These are phyloP conservation scores for Aphaenogaster floridana DNA, from an alignment of 1,140 invertebrate genomes.

Conservation along the genomic window DNA sequence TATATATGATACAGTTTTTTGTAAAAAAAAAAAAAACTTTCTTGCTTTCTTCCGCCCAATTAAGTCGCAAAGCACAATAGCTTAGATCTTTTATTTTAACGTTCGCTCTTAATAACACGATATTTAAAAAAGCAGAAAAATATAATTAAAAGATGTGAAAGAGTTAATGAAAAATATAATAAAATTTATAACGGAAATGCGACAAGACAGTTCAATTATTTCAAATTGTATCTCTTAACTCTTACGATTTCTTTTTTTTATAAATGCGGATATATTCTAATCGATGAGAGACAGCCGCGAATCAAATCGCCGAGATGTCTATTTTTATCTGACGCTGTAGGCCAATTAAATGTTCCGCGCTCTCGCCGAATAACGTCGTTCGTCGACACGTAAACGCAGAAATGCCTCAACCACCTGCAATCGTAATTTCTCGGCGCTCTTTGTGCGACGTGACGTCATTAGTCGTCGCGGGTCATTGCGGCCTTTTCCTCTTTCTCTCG, in stretches of 20 bases:
- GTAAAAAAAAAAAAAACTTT: background rate
- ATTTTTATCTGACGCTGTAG: slow-evolving; percentile 24
- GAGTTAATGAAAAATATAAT: background rate
- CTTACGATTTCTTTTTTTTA: background rate
- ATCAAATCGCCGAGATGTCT: slow-evolving; percentile 30
- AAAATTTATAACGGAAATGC: background rate
- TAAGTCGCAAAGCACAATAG: background rate
- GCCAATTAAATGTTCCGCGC: slow-evolving; percentile 50
- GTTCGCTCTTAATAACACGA: background rate
- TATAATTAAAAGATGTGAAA: background rate
- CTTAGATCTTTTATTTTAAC: background rate
- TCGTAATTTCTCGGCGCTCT: slow-evolving; percentile 62
- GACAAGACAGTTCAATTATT: background rate
- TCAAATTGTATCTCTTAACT: background rate
- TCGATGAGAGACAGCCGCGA: background rate
- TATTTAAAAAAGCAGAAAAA: background rate
- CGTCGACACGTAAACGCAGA: slow-evolving; percentile 41
- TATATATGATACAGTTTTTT: background rate
- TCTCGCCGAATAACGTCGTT: background rate
- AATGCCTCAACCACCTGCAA: slow-evolving; percentile 42
- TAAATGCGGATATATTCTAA: background rate
- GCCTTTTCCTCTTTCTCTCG: background rate
- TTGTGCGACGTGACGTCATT: slow-evolving; percentile 65
- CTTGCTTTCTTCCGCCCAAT: background rate
- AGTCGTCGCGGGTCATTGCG: slow-evolving; percentile 45